Evolutionary conservation across 2,113 vertebrate genomes (phyloP).

Genomic region (Eptatretus burgeri): DNA sequence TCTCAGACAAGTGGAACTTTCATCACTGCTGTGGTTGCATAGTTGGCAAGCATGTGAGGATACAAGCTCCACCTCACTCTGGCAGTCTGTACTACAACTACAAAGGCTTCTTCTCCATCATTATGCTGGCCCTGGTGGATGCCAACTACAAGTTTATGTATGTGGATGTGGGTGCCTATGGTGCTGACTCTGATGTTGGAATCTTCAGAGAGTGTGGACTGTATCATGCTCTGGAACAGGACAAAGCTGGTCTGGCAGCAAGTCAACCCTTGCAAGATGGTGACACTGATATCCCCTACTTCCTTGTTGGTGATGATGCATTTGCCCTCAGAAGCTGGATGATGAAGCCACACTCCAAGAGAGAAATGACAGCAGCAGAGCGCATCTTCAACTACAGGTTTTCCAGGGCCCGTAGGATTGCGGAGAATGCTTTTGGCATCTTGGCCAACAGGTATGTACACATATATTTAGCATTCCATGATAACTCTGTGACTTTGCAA

Average conservation of each 20-base stretch:
- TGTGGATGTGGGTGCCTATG: conserved; percentile 7
- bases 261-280: conserved; percentile 6
- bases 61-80: conserved; percentile 9
- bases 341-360: too few species aligned
- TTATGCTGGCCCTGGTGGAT: conserved; percentile 10
- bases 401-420: too few species aligned
- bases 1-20: conserved; percentile 10
- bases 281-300: conserved; percentile 7
- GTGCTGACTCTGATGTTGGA: conserved; percentile 8
- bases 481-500: too few species aligned
- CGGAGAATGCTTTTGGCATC: too few species aligned
- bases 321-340: too few species aligned
- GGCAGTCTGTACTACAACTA: conserved; percentile 8
- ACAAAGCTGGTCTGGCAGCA: conserved; percentile 7
- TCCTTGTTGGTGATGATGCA: conserved; percentile 8
- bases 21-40: conserved; percentile 10
- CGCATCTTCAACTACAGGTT: too few species aligned
- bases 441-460: too few species aligned
- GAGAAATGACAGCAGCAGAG: too few species aligned
- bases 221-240: conserved; percentile 8
- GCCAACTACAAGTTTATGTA: conserved; percentile 11
- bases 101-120: conserved; percentile 8
- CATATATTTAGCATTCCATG: too few species aligned
- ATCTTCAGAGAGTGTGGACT: conserved; percentile 7
- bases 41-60: conserved; percentile 10